Base-by-base conservation (phyloP, 1,140 invertebrate genomes). In the Pristionchus pacificus region DNA sequence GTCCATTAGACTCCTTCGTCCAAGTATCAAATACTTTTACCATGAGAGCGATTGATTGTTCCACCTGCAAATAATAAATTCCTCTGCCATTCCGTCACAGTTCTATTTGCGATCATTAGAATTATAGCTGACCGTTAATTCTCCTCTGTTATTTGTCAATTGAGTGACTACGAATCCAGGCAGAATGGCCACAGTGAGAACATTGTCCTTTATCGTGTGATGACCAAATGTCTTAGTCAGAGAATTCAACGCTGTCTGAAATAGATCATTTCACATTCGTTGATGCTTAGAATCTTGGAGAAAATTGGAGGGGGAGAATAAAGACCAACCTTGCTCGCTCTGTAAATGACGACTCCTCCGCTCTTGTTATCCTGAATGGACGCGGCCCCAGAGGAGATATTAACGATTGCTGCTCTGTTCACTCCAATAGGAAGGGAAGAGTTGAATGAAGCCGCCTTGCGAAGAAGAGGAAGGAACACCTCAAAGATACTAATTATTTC, bases 41-140 rank as follows among this genome's bases (percentile, higher is more conserved):
- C 38, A 49, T 49, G 38, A 49, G 38, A 49, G 6, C 6, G 19
- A 49, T 49, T 19, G 59, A 27, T 61, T 69, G 28, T 33, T 69
- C 67, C 1, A 62, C 28, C 67, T 69, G 60, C 60, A 69, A 60
- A 61, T 0, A 14, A 27, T 1, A 1, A 2, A 30, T 69, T 69
- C n/a, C 14, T 29, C 2, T 15, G 31, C n/a, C 1, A 59, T 1
- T 55, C 2, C 19, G 13, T 25, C n/a, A 57, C 30, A 24, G n/a
- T n/a, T 67, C 14, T 15, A 27, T 58, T n/a, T n/a, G n/a, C n/a
- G n/a, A n/a, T n/a, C n/a, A n/a, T n/a, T n/a, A n/a, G n/a, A n/a
- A n/a, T n/a, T n/a, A n/a, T n/a, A n/a, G n/a, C n/a, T 61, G 13
- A 69, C 67, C 24, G 67, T 61, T 1, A 69, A 33, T 63, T 63